phyloP scores from a whole-genome alignment of 2,113 vertebrate species.

The Gadus chalcogrammus region DNA sequence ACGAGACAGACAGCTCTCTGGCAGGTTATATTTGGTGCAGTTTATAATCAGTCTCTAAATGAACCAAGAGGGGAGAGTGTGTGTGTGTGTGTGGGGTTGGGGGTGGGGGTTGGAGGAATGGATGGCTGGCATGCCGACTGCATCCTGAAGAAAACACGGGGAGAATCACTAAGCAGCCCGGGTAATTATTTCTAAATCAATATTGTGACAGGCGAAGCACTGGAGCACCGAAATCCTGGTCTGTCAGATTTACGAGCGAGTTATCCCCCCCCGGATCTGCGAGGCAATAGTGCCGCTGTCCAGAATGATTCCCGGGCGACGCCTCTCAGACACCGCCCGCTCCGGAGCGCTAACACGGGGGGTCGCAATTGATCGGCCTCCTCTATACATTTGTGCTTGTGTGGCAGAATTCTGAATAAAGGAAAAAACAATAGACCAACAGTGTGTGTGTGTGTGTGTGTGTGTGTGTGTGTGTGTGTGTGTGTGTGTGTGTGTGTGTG shows the following conservation, averaged over 20 bases:
- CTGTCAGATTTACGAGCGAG: constrained; percentile 44
- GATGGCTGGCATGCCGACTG: constrained; percentile 25
- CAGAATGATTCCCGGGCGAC: constrained; percentile 62
- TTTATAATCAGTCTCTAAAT: constrained; percentile 42
- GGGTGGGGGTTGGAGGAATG: constrained; percentile 3
- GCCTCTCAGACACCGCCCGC: constrained; percentile 56
- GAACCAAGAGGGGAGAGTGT: no score
- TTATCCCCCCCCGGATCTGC: constrained; percentile 54
- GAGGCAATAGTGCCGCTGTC: constrained; percentile 36
- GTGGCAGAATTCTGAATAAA: no score
- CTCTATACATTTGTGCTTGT: no score
- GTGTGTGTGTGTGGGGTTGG: no score
- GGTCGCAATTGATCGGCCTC: constrained; percentile 24
- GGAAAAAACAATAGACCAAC: constrained; percentile 1
- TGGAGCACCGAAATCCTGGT: constrained; percentile 58
- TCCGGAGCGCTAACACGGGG: constrained; percentile 56
- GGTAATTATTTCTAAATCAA: constrained; percentile 74
- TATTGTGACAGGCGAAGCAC: constrained; percentile 68
- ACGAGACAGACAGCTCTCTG: constrained; percentile 45
- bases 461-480: no score
- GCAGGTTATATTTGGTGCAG: constrained; percentile 46
- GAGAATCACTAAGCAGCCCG: constrained; percentile 64
- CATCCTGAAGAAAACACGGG: constrained; percentile 35
- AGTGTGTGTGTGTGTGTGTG: no score
- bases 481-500: no score